Percentiles rank a stretch among this genome's conserved stretches.
Evolutionary conservation across 2,113 vertebrate genomes (phyloP).

Genomic region (Syngnathus floridae): DNA sequence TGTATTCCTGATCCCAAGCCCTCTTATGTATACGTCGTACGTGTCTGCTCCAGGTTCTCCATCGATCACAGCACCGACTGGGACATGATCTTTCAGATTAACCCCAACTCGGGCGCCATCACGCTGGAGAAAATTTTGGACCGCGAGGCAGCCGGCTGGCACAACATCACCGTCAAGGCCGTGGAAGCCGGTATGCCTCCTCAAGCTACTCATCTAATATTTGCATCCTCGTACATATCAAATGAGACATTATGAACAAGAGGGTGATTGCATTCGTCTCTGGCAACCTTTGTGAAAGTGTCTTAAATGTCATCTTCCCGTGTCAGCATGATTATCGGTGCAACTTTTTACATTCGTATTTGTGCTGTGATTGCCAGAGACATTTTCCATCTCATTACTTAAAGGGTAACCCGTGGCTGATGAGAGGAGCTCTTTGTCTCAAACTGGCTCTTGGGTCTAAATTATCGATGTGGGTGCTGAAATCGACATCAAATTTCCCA

Average conservation of each 20-base stretch:
- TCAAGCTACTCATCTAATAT: neutral
- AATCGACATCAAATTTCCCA: neutral
- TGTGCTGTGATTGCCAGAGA: neutral
- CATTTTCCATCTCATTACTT: neutral
- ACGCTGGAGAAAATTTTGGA: constrained; percentile 87
- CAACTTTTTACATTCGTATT: neutral
- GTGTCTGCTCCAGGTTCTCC: constrained; percentile 74
- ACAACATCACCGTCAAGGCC: constrained; percentile 92
- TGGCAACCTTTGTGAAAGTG: neutral
- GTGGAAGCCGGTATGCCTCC: constrained; percentile 82
- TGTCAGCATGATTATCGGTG: neutral
- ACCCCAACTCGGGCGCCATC: constrained; percentile 84
- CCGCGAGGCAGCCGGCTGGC: constrained; percentile 91
- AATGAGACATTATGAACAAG: neutral
- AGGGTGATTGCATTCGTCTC: constrained; percentile 1
- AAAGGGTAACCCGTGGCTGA: neutral
- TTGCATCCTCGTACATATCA: neutral
- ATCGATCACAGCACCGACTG: constrained; percentile 82
- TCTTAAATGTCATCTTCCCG: constrained; percentile 1
- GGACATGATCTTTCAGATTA: constrained; percentile 91
- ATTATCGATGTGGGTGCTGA: neutral
- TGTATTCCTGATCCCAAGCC: too few relatives aligned
- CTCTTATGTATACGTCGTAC: neutral
- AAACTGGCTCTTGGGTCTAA: too few relatives aligned
- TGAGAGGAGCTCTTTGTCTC: neutral